These are phyloP conservation scores for Aspidoscelis tigris DNA, from an alignment of 2,113 vertebrate genomes.

Conservation along the genomic window DNA sequence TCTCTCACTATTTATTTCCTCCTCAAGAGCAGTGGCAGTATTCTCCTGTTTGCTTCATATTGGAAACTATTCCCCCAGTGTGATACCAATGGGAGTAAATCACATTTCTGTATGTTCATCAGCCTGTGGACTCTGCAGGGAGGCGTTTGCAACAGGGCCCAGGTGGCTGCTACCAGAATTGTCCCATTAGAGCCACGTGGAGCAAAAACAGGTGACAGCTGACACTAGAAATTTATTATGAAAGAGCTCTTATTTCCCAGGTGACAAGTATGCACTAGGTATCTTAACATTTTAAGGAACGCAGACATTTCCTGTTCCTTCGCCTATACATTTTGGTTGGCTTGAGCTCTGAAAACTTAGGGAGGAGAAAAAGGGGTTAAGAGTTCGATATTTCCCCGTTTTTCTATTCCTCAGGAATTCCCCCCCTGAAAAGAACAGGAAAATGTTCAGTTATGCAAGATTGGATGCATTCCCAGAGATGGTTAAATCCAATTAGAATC, in stretches of 20 bases:
- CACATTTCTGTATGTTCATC: neutral
- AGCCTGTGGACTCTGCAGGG: neutral
- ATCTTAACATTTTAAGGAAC: neutral
- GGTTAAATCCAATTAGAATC: too few relatives aligned
- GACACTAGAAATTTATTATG: neutral
- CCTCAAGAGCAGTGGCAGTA: neutral
- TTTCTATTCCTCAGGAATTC: too few relatives aligned
- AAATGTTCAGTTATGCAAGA: neutral
- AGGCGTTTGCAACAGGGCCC: neutral
- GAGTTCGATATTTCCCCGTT: too few relatives aligned
- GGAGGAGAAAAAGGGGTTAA: too few relatives aligned
- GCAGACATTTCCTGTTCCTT: neutral
- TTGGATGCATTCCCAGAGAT: neutral
- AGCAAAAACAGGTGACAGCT: constrained; percentile 15
- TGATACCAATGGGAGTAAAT: neutral
- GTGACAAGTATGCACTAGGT: neutral
- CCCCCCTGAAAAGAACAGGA: too few relatives aligned
- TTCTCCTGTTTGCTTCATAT: neutral
- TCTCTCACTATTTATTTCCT: neutral
- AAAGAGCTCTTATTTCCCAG: constrained; percentile 2
- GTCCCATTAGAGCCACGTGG: fast-evolving
- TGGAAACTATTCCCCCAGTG: neutral
- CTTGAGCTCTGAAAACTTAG: neutral
- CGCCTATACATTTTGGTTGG: neutral
- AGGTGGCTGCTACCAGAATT: constrained; percentile 13